These are phyloP conservation scores for Scotopteryx bipunctaria DNA, from an alignment of 2,888 invertebrate species.

Conservation along the genomic window DNA sequence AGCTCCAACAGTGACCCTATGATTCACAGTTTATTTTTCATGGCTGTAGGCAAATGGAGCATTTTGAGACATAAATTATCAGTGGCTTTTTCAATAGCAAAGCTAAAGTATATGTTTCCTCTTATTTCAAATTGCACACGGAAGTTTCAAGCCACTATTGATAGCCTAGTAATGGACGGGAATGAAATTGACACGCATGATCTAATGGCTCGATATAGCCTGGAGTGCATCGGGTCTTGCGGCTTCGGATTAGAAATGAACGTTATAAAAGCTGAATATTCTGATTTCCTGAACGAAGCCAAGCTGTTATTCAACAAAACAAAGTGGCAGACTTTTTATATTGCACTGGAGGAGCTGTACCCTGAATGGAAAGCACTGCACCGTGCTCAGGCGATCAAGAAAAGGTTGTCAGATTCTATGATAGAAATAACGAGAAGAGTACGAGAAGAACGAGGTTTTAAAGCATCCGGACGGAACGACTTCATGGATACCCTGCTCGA, in stretches of 20 bases:
- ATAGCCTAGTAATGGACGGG: conserved; percentile 3
- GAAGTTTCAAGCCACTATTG: conserved; percentile 23
- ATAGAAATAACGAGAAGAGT: conserved; percentile 26
- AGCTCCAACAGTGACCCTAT: conserved; percentile 47
- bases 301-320: conserved; percentile 24
- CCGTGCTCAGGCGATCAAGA: conserved; percentile 23
- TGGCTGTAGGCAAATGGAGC: conserved; percentile 45
- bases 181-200: conserved; percentile 41
- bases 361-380: conserved; percentile 16
- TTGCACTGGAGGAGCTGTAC: conserved; percentile 25
- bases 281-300: conserved; percentile 17
- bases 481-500: conserved; percentile 46
- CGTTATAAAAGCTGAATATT: conserved; percentile 16
- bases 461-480: conserved; percentile 44
- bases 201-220: conserved; percentile 49
- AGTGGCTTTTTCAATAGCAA: conserved; percentile 51
- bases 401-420: conserved; percentile 21
- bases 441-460: conserved; percentile 32
- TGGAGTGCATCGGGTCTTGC: conserved; percentile 48
- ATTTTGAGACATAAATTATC: conserved; percentile 36
- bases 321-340: conserved; percentile 14
- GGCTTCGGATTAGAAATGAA: conserved; percentile 46
- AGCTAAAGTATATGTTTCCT: conserved; percentile 54
- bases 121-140: conserved; percentile 41
- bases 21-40: conserved; percentile 49